phyloP scores from a whole-genome alignment of 1,140 invertebrate genomes.

The Sitodiplosis mosellana region DNA sequence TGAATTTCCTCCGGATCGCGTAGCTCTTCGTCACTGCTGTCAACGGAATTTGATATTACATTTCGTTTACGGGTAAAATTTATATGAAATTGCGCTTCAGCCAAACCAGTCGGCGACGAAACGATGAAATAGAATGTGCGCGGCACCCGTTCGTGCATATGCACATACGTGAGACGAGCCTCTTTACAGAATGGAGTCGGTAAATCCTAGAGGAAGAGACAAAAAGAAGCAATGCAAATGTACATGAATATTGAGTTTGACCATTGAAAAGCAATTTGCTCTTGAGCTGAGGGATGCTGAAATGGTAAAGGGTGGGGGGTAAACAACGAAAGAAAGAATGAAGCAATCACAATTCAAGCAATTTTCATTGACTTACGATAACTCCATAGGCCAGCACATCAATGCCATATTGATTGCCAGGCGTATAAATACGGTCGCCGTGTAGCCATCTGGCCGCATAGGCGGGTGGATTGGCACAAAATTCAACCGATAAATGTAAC shows the following conservation, averaged over 20 bases:
- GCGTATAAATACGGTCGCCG: conserved; percentile 23
- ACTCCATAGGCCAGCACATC: conserved; percentile 23
- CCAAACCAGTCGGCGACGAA: conserved; percentile 21
- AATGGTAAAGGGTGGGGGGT: too few species aligned
- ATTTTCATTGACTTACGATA: conserved; percentile 12
- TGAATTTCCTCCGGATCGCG: conserved; percentile 24
- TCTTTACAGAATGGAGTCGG: conserved; percentile 25
- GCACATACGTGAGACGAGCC: conserved; percentile 23
- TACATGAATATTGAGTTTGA: too few species aligned
- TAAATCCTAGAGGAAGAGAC: conserved; percentile 20
- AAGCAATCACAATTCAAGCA: not conserved
- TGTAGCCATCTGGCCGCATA: conserved; percentile 24
- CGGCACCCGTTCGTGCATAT: conserved; percentile 24
- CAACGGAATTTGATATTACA: conserved; percentile 19
- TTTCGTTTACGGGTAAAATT: conserved; percentile 23
- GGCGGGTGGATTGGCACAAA: conserved; percentile 31
- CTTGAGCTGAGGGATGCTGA: too few species aligned
- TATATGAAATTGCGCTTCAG: conserved; percentile 22
- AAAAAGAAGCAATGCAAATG: not conserved
- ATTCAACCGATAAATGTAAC: conserved; percentile 30
- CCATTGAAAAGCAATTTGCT: too few species aligned
- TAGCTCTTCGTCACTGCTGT: conserved; percentile 19
- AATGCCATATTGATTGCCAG: conserved; percentile 24
- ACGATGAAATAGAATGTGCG: conserved; percentile 25
- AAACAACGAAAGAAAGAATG: too few species aligned